A percentile compares a stretch with the other conserved stretches of the same genome.
Conservation (phyloP, 2,888 invertebrate species). For the Phyllotreta cruciferae region DNA sequence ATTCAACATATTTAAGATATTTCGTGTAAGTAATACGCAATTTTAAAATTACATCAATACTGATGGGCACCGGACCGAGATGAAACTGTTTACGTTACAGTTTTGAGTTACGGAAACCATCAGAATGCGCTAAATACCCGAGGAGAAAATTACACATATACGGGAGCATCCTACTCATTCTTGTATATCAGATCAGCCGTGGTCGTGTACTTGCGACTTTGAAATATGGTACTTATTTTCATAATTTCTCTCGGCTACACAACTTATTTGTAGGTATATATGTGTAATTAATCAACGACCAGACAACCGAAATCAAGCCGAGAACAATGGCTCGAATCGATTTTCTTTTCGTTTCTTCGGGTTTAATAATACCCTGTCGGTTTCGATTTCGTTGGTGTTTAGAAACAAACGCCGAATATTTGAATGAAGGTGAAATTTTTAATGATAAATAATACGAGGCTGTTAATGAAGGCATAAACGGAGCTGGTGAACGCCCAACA, state of each 20-base stretch:
- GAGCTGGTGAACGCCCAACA: too few relatives aligned
- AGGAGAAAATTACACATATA: conserved; percentile 15
- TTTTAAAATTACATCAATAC: too few relatives aligned
- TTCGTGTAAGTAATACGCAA: too few relatives aligned
- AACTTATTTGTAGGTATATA: not conserved
- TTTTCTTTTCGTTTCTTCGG: conserved; percentile 1
- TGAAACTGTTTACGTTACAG: conserved; percentile 20
- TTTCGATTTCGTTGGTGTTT: conserved; percentile 1
- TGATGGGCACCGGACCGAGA: not conserved
- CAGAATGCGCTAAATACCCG: conserved; percentile 22
- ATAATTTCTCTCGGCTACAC: conserved; percentile 9
- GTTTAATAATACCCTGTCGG: conserved; percentile 2
- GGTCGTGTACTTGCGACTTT: not conserved
- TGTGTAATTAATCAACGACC: conserved; percentile 1
- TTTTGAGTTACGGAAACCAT: conserved; percentile 23
- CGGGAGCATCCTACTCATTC: conserved; percentile 7
- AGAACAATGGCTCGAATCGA: conserved; percentile 1
- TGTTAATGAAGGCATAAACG: too few relatives aligned
- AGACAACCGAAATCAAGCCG: conserved; percentile 4
- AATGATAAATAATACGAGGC: too few relatives aligned
- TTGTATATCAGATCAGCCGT: conserved; percentile 7
- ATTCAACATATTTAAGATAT: too few relatives aligned
- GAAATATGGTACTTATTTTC: conserved; percentile 9
- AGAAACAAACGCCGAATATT: conserved; percentile 5
- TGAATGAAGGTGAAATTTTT: too few relatives aligned